Conservation (phyloP, 35 echinoderm and acorn worm species). For the Ophioderma brevispina region DNA sequence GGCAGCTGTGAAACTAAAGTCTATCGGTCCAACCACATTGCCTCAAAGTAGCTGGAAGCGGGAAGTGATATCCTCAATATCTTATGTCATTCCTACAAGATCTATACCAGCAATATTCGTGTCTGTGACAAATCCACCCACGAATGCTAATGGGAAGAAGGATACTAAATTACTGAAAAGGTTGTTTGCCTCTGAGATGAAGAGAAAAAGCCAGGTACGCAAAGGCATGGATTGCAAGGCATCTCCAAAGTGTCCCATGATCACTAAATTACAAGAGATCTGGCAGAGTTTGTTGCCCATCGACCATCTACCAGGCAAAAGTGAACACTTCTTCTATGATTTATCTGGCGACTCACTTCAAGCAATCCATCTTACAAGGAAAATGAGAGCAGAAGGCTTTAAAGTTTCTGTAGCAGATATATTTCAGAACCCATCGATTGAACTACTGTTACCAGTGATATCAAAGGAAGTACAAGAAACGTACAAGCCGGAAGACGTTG, state of each 20-base stretch:
- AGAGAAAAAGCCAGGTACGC: neutral
- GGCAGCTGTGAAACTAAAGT: conserved; percentile 12
- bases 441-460: neutral
- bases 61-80: neutral
- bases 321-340: conserved; percentile 4
- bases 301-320: neutral
- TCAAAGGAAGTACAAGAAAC: neutral
- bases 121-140: conserved; percentile 1
- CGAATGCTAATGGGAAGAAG: conserved; percentile 10
- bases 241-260: neutral
- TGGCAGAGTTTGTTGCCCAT: neutral
- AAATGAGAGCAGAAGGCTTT: conserved; percentile 25
- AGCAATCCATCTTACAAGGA: conserved; percentile 22
- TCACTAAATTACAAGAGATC: neutral
- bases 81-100: neutral
- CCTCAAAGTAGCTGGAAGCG: neutral
- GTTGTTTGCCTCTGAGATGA: neutral
- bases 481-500: neutral
- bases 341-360: conserved; percentile 3
- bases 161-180: neutral
- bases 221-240: neutral
- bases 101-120: neutral
- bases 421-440: conserved; percentile 13
- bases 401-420: neutral
- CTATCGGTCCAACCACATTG: neutral